Evolutionary conservation across 2,888 invertebrate genomes (phyloP), one percentile per base, ranked within the genome.

Genomic region (Patella depressa): DNA sequence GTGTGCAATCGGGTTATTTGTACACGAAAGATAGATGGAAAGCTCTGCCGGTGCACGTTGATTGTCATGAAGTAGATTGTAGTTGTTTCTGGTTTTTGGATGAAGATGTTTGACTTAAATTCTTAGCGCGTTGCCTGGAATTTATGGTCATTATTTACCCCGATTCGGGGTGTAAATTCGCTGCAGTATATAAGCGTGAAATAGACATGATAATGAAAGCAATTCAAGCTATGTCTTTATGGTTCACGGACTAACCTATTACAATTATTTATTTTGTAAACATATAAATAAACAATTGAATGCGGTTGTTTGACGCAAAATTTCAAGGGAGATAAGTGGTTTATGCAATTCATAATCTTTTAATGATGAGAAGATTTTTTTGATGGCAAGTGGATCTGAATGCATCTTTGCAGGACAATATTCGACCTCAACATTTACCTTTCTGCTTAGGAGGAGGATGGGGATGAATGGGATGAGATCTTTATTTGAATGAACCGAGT

Each of bases 201-300:
- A 65, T 65, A 24, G 65, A 65, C 65, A 65, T 65, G 65, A 65
- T 24, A 65, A 65, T 65, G 65, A 24, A 19, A 24, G 65, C 24
- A 65, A 65, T 65, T 19, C 24, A 24, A 65, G 65, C 19, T 65
- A 65, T 65, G 65, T 65, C 65, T 65, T 65, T 65, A 65, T 65
- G 65, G 19, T 65, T 65, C 65, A 65, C 65, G 24, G 24, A 19
- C 24, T 65, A 24, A 9, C 19, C 65, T 24, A 65, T 65, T 65
- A 65, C 19, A 19, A 19, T 65, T 65, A 24, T 65, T 65, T 65
- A 19, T 65, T 24, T 24, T 65, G 19, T 14, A 65, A 65, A 65
- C 65, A 65, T 65, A 65, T 65, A 65, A 65, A 65, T 24, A 65
- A 65, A 65, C 65, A 65, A 65, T 65, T 24, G 24, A 65, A 65